Base-by-base conservation (phyloP, 2,113 vertebrate genomes). In the Triplophysa rosa region DNA sequence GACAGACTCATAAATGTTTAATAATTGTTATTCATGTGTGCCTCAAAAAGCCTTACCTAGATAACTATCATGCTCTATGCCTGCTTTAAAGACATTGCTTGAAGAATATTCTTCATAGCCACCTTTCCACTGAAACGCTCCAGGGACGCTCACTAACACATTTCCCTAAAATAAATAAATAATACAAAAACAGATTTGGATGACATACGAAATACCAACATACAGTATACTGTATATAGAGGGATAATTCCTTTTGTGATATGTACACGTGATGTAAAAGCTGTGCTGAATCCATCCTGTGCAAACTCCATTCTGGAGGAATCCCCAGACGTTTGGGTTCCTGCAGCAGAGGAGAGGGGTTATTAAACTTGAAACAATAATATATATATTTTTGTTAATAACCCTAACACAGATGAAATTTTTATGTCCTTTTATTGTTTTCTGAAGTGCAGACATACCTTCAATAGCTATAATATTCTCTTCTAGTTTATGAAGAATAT, bases 391-490 rank as follows among this genome's bases (percentile, higher is more conserved):
- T 37, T 37, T 7, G 33, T 37, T 37, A 37, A 37, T 7, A 8
- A 29, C 9, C 2, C 63, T 65, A 26, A 24, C 3, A 23, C 9
- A n/a, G 9, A 17, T 21, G 6, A 71, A 2, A 21, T 2, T 67
- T 16, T n/a, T 37, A 37, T 3, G 8, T 29, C 9, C 16, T 21
- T 47, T 19, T 14, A 7, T 56, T 71, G 19, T 56, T 8, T 52
- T 24, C 14, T 40, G 40, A 73, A 40, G 58, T 63, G 11, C 13
- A 16, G 19, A n/a, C 70, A 10, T 88, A 95, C 95, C 95, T 88
- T 96, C 95, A 3, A 96, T 95, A 6, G 94, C 87, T 12, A 95
- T 96, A 80, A 96, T 95, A 80, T 92, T 94, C 1, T 92, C 90
- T 85, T 94, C 87, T 47, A 96, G 88, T 64, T 83, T 91, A 0